These are phyloP conservation scores for Drosophila helvetica DNA, from an alignment of 2,888 invertebrate genomes.

Conservation along the genomic window DNA sequence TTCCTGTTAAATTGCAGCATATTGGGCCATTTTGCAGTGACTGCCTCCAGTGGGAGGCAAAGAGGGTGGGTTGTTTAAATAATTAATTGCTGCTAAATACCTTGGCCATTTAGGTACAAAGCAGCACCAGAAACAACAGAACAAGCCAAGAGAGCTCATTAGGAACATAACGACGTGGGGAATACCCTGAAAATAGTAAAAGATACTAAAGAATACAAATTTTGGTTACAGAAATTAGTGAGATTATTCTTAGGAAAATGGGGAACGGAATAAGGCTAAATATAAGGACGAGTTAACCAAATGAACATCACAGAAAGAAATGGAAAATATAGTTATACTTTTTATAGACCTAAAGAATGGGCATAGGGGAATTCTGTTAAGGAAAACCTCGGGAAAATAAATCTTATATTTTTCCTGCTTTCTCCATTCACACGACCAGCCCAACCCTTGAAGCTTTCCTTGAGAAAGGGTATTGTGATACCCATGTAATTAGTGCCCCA, in stretches of 20 bases:
- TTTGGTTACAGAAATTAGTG: no score
- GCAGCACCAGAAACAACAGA: slow-evolving; percentile 27
- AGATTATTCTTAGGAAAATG: no score
- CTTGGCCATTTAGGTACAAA: slow-evolving; percentile 73
- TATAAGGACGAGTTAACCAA: no score
- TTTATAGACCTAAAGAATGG: background rate
- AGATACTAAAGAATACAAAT: background rate
- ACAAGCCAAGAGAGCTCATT: slow-evolving; percentile 22
- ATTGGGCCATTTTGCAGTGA: slow-evolving; percentile 72
- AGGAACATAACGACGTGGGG: background rate
- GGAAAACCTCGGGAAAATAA: no score
- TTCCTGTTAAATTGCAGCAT: slow-evolving; percentile 79
- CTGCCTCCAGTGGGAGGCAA: background rate
- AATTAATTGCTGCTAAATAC: slow-evolving; percentile 80
- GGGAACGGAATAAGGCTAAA: no score
- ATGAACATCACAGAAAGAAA: no score
- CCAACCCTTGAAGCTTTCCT: background rate
- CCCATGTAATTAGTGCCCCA: slow-evolving; percentile 42
- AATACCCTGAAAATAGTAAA: slow-evolving; percentile 14
- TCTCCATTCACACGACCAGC: no score
- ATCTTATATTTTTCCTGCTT: no score
- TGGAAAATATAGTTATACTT: background rate
- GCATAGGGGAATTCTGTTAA: no score
- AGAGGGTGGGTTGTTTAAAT: slow-evolving; percentile 62
- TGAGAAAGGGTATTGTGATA: slow-evolving; percentile 10